Base-by-base conservation (phyloP, 2,888 invertebrate genomes). In the Apotomis capreana region DNA sequence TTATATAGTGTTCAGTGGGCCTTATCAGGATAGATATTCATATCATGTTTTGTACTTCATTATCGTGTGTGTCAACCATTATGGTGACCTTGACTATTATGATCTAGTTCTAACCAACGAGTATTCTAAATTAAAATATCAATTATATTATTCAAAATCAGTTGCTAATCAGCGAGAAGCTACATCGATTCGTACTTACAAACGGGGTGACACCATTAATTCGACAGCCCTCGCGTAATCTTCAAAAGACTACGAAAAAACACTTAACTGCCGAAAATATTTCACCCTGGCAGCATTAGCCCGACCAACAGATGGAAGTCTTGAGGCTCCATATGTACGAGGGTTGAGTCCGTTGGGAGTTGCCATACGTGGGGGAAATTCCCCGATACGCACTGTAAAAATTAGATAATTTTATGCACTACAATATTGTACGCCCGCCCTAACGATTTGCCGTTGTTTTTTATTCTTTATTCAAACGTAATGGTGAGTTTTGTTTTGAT, bases 391-490 rank as follows among this genome's bases (percentile, higher is more conserved):
- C 85, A 85, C 82, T 86, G 87, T 88, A 89, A 90, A 90, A 89
- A 89, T 88, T 87, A 88, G 87, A 87, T 88, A 89, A 89, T 90
- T 86, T 88, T 90, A 90, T 91, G 90, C 91, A 90, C 90, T 90
- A 86, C 87, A 79, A 78, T 81, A 79, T 80, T 76, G 75, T 70
- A 74, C 49, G 49, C 49, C 78, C 78, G 74, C 77, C 79, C 77
- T 74, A 73, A 70, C 67, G 74, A 70, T 75, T 75, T 60, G 62
- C 49, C 49, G 49, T 49, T 49, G 9, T 74, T 70, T 70, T 59
- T 70, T 70, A 61, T 60, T 64, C 51, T 67, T 70, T 68, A 54
- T 68, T 52, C 60, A 54, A 54, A 52, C 52, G 26, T 10, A n/a
- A 46, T 62, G 49, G 57, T 51, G 37, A 70, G 60, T 49, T 67